These are phyloP conservation scores for Agapornis canus DNA, from an alignment of 2,797 vertebrate species.

Conservation along the genomic window DNA sequence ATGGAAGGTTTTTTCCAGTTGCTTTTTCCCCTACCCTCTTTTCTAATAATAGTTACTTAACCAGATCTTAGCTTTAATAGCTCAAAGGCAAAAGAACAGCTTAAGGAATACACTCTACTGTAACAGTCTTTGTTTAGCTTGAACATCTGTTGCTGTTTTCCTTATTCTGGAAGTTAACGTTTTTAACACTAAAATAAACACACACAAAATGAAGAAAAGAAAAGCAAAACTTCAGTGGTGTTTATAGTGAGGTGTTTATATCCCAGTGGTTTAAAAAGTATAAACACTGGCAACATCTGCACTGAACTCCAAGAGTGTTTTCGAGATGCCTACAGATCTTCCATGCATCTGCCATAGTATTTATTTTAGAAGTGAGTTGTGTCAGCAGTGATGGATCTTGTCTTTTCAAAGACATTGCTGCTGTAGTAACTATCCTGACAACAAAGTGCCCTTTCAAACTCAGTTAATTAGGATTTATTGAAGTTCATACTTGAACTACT, in stretches of 20 bases:
- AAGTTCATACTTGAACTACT: slow-evolving; percentile 5
- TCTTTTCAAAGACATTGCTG: not conserved
- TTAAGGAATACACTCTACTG: not conserved
- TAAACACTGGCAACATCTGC: slow-evolving; percentile 69
- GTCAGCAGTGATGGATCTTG: slow-evolving; percentile 11
- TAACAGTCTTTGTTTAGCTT: slow-evolving; percentile 63
- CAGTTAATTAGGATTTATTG: not conserved
- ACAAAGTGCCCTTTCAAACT: not conserved
- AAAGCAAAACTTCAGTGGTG: slow-evolving; percentile 61
- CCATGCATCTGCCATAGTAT: not conserved
- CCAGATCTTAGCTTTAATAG: slow-evolving; percentile 8
- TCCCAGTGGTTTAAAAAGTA: slow-evolving; percentile 41
- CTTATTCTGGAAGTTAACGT: slow-evolving; percentile 71
- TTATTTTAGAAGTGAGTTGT: not conserved
- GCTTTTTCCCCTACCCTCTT: not conserved
- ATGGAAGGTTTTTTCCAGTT: not conserved
- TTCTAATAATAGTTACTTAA: slow-evolving; percentile 20
- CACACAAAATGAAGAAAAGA: slow-evolving; percentile 66
- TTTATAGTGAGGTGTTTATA: slow-evolving; percentile 70
- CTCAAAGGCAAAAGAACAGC: slow-evolving; percentile 11
- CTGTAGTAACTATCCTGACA: not conserved
- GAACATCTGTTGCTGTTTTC: slow-evolving; percentile 73
- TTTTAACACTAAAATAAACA: slow-evolving; percentile 76
- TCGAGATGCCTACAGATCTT: slow-evolving; percentile 29
- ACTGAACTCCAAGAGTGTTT: slow-evolving; percentile 20